Conservation (phyloP, 2,113 vertebrate species). For the Poecile atricapillus region DNA sequence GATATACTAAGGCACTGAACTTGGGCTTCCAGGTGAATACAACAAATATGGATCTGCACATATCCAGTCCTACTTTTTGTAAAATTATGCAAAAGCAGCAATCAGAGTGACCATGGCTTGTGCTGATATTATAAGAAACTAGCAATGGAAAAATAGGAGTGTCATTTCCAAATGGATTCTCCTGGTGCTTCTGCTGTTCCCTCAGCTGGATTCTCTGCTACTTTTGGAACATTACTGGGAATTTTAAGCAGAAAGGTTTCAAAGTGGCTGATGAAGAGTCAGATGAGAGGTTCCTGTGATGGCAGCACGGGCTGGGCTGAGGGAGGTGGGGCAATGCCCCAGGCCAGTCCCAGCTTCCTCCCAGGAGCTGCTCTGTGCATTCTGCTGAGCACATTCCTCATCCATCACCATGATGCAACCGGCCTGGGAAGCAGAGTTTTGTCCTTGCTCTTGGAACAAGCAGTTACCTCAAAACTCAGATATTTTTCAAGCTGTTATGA, state of each 20-base stretch:
- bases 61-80: neutral
- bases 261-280: fast-evolving
- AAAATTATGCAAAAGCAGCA: neutral
- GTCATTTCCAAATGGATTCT: neutral
- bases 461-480: neutral
- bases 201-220: neutral
- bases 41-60: too few species aligned
- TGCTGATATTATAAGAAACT: neutral
- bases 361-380: neutral
- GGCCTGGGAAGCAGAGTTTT: neutral
- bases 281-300: neutral
- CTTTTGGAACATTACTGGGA: neutral
- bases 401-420: neutral
- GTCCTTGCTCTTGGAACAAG: neutral
- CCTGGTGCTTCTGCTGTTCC: neutral
- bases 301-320: neutral
- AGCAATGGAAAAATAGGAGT: neutral
- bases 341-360: neutral
- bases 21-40: neutral
- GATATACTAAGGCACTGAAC: neutral
- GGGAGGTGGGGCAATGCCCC: neutral
- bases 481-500: neutral
- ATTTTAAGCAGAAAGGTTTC: neutral
- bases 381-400: neutral
- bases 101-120: too few species aligned